Percentiles rank a stretch among this genome's conserved stretches.
Evolutionary conservation across 2,113 vertebrate genomes (phyloP).

Genomic region (Calyptomena viridis): DNA sequence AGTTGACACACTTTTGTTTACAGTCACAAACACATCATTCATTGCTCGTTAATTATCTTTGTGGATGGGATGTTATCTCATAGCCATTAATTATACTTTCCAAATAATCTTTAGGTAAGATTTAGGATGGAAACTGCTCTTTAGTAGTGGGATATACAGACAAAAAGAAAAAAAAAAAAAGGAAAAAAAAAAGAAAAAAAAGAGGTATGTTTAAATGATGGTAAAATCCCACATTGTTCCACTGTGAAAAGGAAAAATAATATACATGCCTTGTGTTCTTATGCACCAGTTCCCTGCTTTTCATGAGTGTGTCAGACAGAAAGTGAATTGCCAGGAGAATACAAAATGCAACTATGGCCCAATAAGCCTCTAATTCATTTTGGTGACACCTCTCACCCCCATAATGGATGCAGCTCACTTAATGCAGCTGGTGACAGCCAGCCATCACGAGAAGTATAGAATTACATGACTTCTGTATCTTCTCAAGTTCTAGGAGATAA

Average conservation of each 20-base stretch:
- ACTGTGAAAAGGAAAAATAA: neutral
- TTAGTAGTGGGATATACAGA: neutral
- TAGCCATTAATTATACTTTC: neutral
- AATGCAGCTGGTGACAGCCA: constrained; percentile 74
- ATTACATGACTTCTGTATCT: constrained; percentile 40
- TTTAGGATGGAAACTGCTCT: neutral
- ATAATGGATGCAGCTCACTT: constrained; percentile 66
- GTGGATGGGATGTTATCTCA: neutral
- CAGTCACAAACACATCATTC: neutral
- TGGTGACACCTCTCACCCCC: constrained; percentile 77
- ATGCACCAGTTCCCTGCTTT: neutral
- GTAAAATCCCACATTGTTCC: neutral
- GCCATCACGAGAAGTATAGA: neutral
- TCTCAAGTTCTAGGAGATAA: constrained; percentile 25
- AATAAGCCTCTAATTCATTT: constrained; percentile 65
- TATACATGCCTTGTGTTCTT: neutral
- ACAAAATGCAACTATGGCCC: constrained; percentile 41
- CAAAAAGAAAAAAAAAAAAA: no score
- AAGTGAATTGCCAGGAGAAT: constrained; percentile 44
- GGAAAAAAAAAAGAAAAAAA: neutral
- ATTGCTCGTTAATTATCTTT: neutral
- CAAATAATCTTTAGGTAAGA: neutral
- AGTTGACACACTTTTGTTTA: neutral
- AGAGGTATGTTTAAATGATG: neutral
- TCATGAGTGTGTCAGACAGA: neutral